phyloP scores from a whole-genome alignment of 2,888 invertebrate species.

The Dexiosoma caninum region DNA sequence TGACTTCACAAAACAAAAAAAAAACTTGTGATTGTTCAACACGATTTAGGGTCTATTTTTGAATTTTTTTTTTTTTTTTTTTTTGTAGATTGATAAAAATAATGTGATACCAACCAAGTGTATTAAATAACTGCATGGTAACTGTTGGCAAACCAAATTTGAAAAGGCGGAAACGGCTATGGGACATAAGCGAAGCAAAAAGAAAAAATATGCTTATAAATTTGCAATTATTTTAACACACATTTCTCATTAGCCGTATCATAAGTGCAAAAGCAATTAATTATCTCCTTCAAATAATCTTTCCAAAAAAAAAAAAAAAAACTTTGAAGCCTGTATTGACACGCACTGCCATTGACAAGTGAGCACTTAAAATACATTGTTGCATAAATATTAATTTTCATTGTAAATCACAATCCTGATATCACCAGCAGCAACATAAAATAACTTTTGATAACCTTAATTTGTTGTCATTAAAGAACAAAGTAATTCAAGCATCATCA shows the following conservation, averaged over 20 bases:
- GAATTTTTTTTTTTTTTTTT: neutral
- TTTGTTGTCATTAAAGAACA: neutral
- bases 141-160: neutral
- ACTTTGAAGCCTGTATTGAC: neutral
- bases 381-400: neutral
- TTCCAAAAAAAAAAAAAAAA: no score
- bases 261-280: no score
- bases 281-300: neutral
- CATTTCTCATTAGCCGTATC: no score
- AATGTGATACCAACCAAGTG: neutral
- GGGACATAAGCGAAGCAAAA: neutral
- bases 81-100: no score
- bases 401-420: neutral
- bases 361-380: neutral
- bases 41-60: conserved; percentile 25
- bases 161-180: conserved; percentile 27
- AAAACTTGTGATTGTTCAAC: conserved; percentile 3
- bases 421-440: neutral
- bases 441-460: conserved; percentile 25
- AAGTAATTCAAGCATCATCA: neutral
- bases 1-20: neutral
- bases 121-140: neutral
- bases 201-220: neutral
- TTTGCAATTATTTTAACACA: neutral
- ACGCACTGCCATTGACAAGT: neutral